Evolutionary conservation across 2,797 vertebrate genomes (phyloP).

Genomic region (Oreortyx pictus): DNA sequence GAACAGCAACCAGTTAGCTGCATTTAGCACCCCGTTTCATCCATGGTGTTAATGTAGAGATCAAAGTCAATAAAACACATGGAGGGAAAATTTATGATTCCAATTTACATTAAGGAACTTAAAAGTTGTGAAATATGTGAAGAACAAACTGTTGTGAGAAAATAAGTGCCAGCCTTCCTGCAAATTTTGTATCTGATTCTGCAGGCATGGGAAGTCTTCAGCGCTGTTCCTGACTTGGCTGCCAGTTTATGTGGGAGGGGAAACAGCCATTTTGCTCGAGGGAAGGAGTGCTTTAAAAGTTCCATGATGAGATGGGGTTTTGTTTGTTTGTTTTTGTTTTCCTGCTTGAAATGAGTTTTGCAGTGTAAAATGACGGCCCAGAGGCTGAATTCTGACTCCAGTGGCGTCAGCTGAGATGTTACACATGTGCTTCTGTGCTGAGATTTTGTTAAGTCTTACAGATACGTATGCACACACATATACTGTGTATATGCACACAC

Average conservation of each 20-base stretch:
- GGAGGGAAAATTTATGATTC: constrained; percentile 69
- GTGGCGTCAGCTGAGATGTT: background rate
- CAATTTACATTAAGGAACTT: constrained; percentile 75
- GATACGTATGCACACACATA: background rate
- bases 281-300: constrained; percentile 68
- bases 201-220: constrained; percentile 71
- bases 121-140: constrained; percentile 77
- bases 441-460: background rate
- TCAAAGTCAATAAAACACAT: constrained; percentile 73
- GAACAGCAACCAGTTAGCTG: constrained; percentile 21
- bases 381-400: constrained; percentile 44
- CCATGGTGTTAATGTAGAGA: constrained; percentile 53
- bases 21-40: constrained; percentile 27
- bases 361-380: constrained; percentile 50
- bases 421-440: background rate
- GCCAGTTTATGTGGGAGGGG: constrained; percentile 76
- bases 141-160: constrained; percentile 77
- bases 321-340: constrained; percentile 68
- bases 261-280: constrained; percentile 76
- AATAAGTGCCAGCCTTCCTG: constrained; percentile 76
- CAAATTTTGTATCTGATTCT: constrained; percentile 73
- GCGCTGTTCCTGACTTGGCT: constrained; percentile 74
- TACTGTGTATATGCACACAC: background rate
- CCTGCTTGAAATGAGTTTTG: constrained; percentile 53
- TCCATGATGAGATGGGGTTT: constrained; percentile 64